A percentile compares a stretch with the other conserved stretches of the same genome.
Conservation (phyloP, 2,113 vertebrate species). For the Chrysemys picta region DNA sequence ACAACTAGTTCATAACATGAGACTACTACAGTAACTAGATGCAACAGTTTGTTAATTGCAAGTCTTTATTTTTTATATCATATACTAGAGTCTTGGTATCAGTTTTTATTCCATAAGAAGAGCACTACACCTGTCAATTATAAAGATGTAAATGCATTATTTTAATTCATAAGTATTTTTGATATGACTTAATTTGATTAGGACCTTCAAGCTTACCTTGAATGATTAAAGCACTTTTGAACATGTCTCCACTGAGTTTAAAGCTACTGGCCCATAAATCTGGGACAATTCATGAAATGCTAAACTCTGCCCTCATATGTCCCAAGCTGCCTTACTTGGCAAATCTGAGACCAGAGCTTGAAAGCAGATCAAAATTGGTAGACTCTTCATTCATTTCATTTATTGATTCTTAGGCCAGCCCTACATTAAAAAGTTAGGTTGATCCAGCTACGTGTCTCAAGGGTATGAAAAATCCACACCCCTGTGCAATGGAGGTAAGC, state of each 20-base stretch:
- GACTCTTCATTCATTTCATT: not conserved
- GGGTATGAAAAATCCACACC: not conserved
- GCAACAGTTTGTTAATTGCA: constrained; percentile 40
- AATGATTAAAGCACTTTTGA: not conserved
- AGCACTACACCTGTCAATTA: constrained; percentile 15
- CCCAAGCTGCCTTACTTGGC: not conserved
- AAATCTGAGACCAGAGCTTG: not conserved
- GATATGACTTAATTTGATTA: not conserved
- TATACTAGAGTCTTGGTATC: not conserved
- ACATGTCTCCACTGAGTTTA: not conserved
- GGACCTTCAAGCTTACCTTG: not conserved
- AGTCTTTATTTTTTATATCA: constrained; percentile 62
- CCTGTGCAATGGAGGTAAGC: not conserved
- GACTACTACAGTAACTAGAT: constrained; percentile 34
- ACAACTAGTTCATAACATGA: constrained; percentile 53
- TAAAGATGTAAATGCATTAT: constrained; percentile 2
- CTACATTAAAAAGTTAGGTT: not conserved
- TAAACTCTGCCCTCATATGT: constrained; percentile 6
- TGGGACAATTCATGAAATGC: not conserved
- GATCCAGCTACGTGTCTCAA: not conserved
- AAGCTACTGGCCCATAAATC: not conserved
- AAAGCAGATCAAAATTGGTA: constrained; percentile 1
- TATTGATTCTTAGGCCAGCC: not conserved
- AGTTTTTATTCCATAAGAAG: not conserved
- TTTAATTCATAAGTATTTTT: constrained; percentile 17